Conservation (phyloP, 2,888 invertebrate species). For the Latrodectus elegans region DNA sequence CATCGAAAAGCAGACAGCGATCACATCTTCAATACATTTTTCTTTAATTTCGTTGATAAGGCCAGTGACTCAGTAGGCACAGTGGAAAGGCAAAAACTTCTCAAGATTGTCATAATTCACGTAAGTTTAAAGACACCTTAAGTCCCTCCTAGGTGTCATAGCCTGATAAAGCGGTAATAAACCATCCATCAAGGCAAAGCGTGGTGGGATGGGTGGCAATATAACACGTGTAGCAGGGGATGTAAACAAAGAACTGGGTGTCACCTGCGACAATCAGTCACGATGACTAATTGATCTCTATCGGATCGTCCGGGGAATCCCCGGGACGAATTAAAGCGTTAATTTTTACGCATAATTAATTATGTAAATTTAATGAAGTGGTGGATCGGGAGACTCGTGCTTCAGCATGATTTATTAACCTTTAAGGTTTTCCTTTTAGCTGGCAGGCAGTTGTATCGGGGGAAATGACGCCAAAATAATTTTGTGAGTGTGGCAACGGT, state of each 20-base stretch:
- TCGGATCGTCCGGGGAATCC: conserved; percentile 53
- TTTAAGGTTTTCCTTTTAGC: conserved; percentile 55
- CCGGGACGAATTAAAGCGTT: conserved; percentile 61
- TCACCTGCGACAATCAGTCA: conserved; percentile 59
- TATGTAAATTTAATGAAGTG: conserved; percentile 68
- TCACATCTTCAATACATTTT: too few species aligned
- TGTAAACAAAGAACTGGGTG: conserved; percentile 53
- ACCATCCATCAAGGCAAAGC: conserved; percentile 31
- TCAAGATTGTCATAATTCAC: background rate
- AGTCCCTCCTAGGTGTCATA: conserved; percentile 35
- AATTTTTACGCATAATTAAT: conserved; percentile 68
- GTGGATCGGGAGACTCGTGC: conserved; percentile 37
- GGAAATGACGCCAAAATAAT: conserved; percentile 64
- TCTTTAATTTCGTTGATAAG: too few species aligned
- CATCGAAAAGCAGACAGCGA: too few species aligned
- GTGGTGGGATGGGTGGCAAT: background rate
- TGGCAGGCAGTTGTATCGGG: conserved; percentile 25
- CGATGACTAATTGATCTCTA: conserved; percentile 67
- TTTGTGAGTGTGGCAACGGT: conserved; percentile 47
- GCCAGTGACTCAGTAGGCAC: too few species aligned
- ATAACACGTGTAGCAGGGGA: conserved; percentile 59
- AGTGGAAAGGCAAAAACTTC: background rate
- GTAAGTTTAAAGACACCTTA: conserved; percentile 17
- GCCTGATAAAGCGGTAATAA: conserved; percentile 34
- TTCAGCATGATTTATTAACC: conserved; percentile 61